Evolutionary conservation across 2,888 invertebrate species (phyloP), one percentile per base, ranked within the genome.

Genomic region (Zele albiditarsus): DNA sequence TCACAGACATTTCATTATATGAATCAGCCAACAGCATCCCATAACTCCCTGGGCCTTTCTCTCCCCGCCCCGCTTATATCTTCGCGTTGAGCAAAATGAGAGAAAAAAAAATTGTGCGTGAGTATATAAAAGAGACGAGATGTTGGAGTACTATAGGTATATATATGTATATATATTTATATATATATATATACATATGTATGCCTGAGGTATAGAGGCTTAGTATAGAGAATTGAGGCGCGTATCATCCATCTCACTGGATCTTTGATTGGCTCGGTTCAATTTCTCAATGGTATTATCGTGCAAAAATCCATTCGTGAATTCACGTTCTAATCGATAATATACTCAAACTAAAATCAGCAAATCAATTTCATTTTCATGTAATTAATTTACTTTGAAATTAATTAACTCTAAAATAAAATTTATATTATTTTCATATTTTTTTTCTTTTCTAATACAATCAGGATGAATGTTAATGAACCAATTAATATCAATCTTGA

Each of bases 1-100:
- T 84, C 82, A 82, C 85, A 84, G 85, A 86, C 85, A 86, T 86
- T 86, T 86, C 85, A 86, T 86, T 86, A 86, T 83, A 83, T 80
- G 85, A 86, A 85, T 85, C 85, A 85, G 84, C 84, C 85, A 83
- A 84, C 83, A 80, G 80, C 81, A 79, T 82, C 81, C 82, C 80
- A 73, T 81, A 77, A 79, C 78, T 72, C 75, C 78, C 77, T 79
- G 78, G 66, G 72, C 76, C 73, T 76, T 73, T 74, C 71, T 75
- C 74, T 73, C 78, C 74, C 77, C 74, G 74, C 77, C 71, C 71
- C 73, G 74, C 33, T 31, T 16, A 33, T 58, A 57, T 57, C 57
- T 58, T 33, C 16, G 23, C 57, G 28, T 53, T 23, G 57, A 33
- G 33, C 57, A 57, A 31, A 33, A 69, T 23, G 57, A 57, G 23